Conservation (phyloP, 2,113 vertebrate species). For the Perognathus longimembris region DNA sequence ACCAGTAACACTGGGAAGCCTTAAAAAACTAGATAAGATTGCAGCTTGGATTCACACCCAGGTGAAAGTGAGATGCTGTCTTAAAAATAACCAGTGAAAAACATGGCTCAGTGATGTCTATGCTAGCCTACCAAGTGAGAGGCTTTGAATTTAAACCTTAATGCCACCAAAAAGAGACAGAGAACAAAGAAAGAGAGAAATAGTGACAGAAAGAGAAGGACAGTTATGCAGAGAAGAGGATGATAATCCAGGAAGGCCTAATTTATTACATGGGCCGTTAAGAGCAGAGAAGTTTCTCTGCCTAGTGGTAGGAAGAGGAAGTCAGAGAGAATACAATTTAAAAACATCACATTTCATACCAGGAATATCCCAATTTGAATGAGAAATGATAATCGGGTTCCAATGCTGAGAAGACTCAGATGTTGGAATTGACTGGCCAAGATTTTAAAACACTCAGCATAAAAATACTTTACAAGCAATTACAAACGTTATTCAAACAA, state of each 20-base stretch:
- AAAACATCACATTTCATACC: conserved; percentile 11
- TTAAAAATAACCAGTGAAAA: too few relatives aligned
- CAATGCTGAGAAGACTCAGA: neutral
- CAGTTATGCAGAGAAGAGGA: neutral
- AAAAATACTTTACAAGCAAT: conserved; percentile 23
- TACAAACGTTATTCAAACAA: conserved; percentile 37
- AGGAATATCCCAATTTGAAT: conserved; percentile 33
- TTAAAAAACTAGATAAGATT: too few relatives aligned
- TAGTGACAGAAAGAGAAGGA: too few relatives aligned
- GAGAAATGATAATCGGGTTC: conserved; percentile 30
- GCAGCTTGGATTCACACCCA: too few relatives aligned
- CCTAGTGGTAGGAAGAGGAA: neutral
- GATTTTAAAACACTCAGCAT: conserved; percentile 40
- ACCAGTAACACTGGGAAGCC: too few relatives aligned
- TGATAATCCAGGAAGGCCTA: neutral
- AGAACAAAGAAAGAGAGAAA: too few relatives aligned
- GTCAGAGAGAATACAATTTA: conserved; percentile 32
- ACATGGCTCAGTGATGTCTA: too few relatives aligned
- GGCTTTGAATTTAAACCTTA: too few relatives aligned
- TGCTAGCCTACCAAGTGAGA: too few relatives aligned
- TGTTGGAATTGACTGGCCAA: conserved; percentile 40
- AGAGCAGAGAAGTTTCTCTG: conserved; percentile 35
- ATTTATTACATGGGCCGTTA: neutral
- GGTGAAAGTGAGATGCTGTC: too few relatives aligned
- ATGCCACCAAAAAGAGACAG: too few relatives aligned